Percentiles rank a stretch among this genome's conserved stretches.
Evolutionary conservation across 53 echinoderm and acorn worm genomes (phyloP).

Genomic region (Hippasteria phrygiana): DNA sequence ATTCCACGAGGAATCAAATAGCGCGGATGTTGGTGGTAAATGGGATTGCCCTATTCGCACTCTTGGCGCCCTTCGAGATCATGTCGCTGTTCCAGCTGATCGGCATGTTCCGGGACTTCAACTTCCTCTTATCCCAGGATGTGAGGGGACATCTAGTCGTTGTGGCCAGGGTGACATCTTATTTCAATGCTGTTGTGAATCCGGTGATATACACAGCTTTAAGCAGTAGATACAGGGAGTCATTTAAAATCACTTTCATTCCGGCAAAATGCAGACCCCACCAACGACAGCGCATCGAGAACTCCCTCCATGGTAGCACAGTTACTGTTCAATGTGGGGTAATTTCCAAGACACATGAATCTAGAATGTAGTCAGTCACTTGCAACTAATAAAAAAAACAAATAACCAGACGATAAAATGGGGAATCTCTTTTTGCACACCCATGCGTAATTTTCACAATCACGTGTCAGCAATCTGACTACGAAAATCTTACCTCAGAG

Average conservation of each 20-base stretch:
- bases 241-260: slow-evolving; percentile 47
- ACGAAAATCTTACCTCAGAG: too few species aligned
- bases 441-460: too few species aligned
- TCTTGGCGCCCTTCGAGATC: slow-evolving; percentile 82
- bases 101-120: slow-evolving; percentile 30
- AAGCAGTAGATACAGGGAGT: slow-evolving; percentile 62
- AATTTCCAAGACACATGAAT: slow-evolving; percentile 36
- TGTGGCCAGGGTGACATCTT: slow-evolving; percentile 42
- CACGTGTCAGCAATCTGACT: too few species aligned
- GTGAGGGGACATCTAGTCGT: slow-evolving; percentile 21
- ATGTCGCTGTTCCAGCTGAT: slow-evolving; percentile 71
- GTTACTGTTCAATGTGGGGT: slow-evolving; percentile 56
- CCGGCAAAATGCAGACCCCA: slow-evolving; percentile 45
- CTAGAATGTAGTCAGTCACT: slow-evolving; percentile 12
- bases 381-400: too few species aligned
- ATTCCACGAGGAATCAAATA: slow-evolving; percentile 68
- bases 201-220: slow-evolving; percentile 71
- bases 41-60: slow-evolving; percentile 73
- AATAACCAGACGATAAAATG: too few species aligned
- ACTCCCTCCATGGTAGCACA: slow-evolving; percentile 53
- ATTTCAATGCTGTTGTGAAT: slow-evolving; percentile 67
- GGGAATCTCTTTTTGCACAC: too few species aligned
- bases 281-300: slow-evolving; percentile 38
- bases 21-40: slow-evolving; percentile 81
- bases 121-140: slow-evolving; percentile 6